A percentile compares a stretch with the other conserved stretches of the same genome.
Conservation (phyloP, 2,797 vertebrate genomes). For the Ambastaia sidthimunki region DNA sequence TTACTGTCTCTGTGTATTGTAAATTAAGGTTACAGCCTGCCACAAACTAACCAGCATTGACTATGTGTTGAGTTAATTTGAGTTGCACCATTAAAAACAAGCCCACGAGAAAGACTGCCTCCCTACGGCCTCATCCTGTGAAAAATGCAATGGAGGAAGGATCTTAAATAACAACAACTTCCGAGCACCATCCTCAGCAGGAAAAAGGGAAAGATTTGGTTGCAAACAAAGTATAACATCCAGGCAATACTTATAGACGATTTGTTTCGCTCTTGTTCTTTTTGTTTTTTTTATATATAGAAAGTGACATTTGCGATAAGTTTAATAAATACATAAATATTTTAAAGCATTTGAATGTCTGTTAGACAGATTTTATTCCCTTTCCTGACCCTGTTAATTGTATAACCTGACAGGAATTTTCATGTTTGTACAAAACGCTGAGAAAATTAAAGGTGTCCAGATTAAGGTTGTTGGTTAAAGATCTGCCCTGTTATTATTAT, state of each 20-base stretch:
- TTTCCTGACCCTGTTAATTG: neutral
- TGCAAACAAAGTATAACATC: conserved; percentile 7
- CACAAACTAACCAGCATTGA: neutral
- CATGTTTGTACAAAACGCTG: neutral
- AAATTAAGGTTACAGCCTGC: neutral
- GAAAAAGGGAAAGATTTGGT: conserved; percentile 56
- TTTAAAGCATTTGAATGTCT: neutral
- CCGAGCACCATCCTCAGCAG: conserved; percentile 64
- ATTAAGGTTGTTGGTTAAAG: neutral
- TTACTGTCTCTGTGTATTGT: neutral
- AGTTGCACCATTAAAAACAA: conserved; percentile 11
- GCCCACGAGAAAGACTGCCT: conserved; percentile 3
- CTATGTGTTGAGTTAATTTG: neutral
- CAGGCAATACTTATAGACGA: neutral
- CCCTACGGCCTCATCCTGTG: conserved; percentile 27
- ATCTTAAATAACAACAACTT: conserved; percentile 64
- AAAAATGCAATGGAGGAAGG: conserved; percentile 59
- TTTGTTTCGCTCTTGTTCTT: neutral
- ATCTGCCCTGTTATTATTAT: neutral
- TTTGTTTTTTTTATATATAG: neutral
- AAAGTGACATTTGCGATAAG: neutral
- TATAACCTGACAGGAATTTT: neutral
- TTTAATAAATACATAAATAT: neutral
- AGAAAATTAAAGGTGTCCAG: too few relatives aligned
- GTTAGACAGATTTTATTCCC: neutral